Base-by-base conservation (phyloP, 2,888 invertebrate species). In the Drosophila infuscata region DNA sequence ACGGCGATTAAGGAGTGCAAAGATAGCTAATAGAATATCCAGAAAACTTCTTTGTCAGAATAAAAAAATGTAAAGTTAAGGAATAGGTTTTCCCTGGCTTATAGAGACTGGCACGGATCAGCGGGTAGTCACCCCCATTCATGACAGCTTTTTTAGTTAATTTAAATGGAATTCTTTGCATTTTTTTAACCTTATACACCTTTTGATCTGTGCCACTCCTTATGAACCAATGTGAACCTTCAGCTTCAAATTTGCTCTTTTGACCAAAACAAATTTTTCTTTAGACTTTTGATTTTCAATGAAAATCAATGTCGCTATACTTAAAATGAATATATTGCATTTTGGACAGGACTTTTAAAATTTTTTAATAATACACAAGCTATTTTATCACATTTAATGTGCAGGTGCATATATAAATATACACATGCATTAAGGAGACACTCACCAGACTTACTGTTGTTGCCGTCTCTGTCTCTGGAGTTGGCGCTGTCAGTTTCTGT, bases 401-500 rank as follows among this genome's bases (percentile, higher is more conserved):
- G 0, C 11, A 20, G 0, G 36, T 17, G 17, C 0, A 30, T 36
- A n/a, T 41, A n/a, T 41, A 11, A 5, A n/a, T 25, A 25, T 38
- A 17, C 8, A 38, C 11, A 35, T 38, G 17, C 3, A 17, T 17
- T 6, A 3, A 25, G 25, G 25, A 46, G 25, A 15, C 25, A 7
- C 46, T 46, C 46, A 82, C 83, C 25, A 53, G 25, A 29, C n/a
- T 48, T 29, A 52, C 49, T 95, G 95, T 56, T 96, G 94, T 15
- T 95, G 95, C 58, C 96, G 94, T 15, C 3, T 96, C 95, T 25
- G 97, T 94, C 0, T 95, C 0, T 25, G 15, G 8, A 3, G 20
- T 46, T 25, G 25, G 20, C 25, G 43, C 0, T 9, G 20, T 6
- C n/a, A 33, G 65, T 29, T 8, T n/a, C 29, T 8, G 6, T 7